Conservation (phyloP, 2,113 vertebrate genomes). For the Empidonax traillii region DNA sequence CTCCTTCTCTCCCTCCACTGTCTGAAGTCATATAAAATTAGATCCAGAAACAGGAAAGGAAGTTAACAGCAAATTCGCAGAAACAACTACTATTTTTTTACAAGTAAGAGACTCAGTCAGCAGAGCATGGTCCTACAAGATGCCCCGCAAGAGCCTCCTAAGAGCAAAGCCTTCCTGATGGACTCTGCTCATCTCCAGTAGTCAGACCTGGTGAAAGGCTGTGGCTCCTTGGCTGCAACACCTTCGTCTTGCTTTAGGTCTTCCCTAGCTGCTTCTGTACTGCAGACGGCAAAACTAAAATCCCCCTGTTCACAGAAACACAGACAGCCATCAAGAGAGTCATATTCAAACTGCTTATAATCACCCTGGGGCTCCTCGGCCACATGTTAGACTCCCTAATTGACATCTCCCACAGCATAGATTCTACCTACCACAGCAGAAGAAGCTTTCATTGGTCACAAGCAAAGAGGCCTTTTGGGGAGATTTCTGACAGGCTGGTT, state of each 20-base stretch:
- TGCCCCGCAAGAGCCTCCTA: not conserved
- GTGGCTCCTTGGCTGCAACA: not conserved
- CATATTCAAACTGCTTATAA: not conserved
- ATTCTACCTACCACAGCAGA: not conserved
- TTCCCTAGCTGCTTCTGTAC: not conserved
- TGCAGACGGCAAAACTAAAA: not conserved
- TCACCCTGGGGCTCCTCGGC: not conserved
- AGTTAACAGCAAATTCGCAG: conserved; percentile 10
- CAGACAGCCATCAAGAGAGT: not conserved
- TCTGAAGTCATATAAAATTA: conserved; percentile 23
- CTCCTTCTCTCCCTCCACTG: not conserved
- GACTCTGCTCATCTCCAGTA: not conserved
- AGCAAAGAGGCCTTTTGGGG: not conserved
- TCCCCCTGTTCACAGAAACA: not conserved
- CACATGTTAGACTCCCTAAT: not conserved
- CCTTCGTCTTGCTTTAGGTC: not conserved
- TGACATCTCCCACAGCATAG: not conserved
- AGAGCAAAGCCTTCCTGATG: not conserved
- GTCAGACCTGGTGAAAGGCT: not conserved
- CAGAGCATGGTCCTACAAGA: not conserved
- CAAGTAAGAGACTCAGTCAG: not conserved
- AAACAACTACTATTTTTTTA: not conserved
- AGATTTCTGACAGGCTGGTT: not conserved
- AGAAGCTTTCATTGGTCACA: not conserved
- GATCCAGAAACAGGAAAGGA: conserved; percentile 36